A percentile compares a stretch with the other conserved stretches of the same genome.
phyloP scores from a whole-genome alignment of 92 coral and sea anemone genomes.

The Zoanthus sansibaricus region DNA sequence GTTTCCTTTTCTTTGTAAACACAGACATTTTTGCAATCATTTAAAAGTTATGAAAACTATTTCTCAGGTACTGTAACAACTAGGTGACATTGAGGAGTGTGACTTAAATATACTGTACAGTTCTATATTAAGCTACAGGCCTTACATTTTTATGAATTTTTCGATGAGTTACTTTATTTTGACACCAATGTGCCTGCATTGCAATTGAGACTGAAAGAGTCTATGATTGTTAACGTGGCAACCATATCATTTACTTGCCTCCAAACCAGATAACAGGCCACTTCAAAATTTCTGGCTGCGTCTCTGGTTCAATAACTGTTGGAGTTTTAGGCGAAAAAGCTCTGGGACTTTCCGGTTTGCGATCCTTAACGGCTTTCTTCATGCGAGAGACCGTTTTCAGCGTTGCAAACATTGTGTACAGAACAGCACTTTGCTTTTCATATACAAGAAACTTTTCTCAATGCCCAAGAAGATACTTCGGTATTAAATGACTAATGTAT shows the following conservation, averaged over 20 bases:
- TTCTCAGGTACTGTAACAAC: too few species aligned
- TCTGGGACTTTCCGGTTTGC: conserved; percentile 42
- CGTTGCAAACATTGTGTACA: conserved; percentile 78
- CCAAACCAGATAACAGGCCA: conserved; percentile 83
- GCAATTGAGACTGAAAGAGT: too few species aligned
- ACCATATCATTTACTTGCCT: conserved; percentile 67
- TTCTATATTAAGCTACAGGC: too few species aligned
- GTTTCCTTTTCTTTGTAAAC: too few species aligned
- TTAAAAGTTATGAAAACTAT: too few species aligned
- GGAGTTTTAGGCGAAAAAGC: conserved; percentile 67
- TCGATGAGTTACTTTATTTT: too few species aligned
- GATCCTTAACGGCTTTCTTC: conserved; percentile 76
- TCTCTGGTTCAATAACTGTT: conserved; percentile 58
- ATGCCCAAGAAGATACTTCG: neutral
- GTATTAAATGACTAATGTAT: conserved; percentile 12
- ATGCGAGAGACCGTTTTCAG: conserved; percentile 82
- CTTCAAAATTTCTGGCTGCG: conserved; percentile 51
- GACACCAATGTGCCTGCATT: too few species aligned
- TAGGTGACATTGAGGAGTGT: too few species aligned
- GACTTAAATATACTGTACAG: too few species aligned
- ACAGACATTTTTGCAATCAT: too few species aligned
- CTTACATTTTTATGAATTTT: too few species aligned
- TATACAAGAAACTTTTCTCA: conserved; percentile 11
- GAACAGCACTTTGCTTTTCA: neutral
- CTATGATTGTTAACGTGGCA: conserved; percentile 13